Evolutionary conservation across 2,888 invertebrate genomes (phyloP), one percentile per base, ranked within the genome.

Genomic region (Leptarthrus brevirostris): DNA sequence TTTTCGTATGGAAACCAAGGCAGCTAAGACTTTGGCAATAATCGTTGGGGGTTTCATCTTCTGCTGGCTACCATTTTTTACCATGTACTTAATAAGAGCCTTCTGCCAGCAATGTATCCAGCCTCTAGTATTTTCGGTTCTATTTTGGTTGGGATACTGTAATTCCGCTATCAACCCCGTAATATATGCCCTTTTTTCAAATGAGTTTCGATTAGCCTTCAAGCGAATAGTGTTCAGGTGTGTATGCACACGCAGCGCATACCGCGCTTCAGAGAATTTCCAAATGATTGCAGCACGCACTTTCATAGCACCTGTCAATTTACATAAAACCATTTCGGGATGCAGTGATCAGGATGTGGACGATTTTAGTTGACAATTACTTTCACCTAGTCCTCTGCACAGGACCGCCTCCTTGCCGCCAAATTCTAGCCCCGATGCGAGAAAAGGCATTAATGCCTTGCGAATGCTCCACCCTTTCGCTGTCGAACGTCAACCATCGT

Each of bases 131-230:
- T 97, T 97, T 87, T 94, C 95, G 16, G 90, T 97, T 53, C 90
- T 97, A 47, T 97, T 98, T 86, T 98, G 98, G 97, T 88, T 98
- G 72, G 98, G 98, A 6, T 98, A 98, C 86, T 96, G 96, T 86
- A 98, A 98, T 85, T 96, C 96, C 2, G 97, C 97, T 44, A 92
- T 97, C 79, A 98, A 97, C 83, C 97, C 97, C 0, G 90, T 95
- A 79, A 96, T 97, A 78, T 97, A 97, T 84, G 97, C 96, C 1
- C 88, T 96, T 74, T 97, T 97, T 86, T 95, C 96, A 61, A 93
- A 94, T 83, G 97, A 97, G 86, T 97, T 97, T 86, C 91, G 97
- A 77, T 94, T 93, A 82, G 97, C 97, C 56, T 97, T 97, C 87
- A 95, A 95, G 85, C 91, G 93, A 78, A 95, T 97, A 78, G 91